Evolutionary conservation across 2,888 invertebrate genomes (phyloP).

Genomic region (Alloscopus bannaensis): DNA sequence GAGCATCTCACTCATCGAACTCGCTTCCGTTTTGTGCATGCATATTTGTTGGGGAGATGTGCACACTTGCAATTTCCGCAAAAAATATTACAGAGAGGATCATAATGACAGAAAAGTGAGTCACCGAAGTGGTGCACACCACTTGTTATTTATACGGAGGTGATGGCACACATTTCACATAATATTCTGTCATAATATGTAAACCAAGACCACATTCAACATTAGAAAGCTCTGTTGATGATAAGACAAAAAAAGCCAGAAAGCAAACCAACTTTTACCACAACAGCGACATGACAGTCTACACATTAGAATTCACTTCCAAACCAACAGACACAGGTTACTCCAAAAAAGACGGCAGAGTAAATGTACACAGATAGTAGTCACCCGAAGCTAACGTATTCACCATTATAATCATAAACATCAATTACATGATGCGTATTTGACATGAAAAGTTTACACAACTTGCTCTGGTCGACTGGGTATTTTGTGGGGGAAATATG

Average conservation of each 20-base stretch:
- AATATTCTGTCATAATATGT: slow-evolving; percentile 45
- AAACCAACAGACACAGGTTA: too few species aligned
- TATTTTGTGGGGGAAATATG: too few species aligned
- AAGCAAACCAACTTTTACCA: slow-evolving; percentile 25
- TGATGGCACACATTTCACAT: slow-evolving; percentile 15
- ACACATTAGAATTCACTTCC: not conserved
- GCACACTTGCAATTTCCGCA: too few species aligned
- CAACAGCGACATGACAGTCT: not conserved
- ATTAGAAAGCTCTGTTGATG: slow-evolving; percentile 30
- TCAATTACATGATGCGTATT: not conserved
- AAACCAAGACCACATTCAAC: slow-evolving; percentile 34
- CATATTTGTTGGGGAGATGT: too few species aligned
- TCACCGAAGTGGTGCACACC: not conserved
- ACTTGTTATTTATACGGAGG: not conserved
- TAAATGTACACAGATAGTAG: too few species aligned
- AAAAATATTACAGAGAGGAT: not conserved
- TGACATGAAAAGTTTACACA: slow-evolving; percentile 21
- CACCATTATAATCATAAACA: too few species aligned
- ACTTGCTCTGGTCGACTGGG: slow-evolving; percentile 26
- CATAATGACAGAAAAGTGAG: slow-evolving; percentile 17
- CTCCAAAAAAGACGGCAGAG: too few species aligned
- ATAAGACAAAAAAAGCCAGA: slow-evolving; percentile 38
- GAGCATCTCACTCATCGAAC: too few species aligned
- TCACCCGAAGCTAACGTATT: too few species aligned
- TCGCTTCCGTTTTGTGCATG: too few species aligned